Evolutionary conservation across 2,797 vertebrate genomes (phyloP).

Genomic region (Sorex maritimensis): DNA sequence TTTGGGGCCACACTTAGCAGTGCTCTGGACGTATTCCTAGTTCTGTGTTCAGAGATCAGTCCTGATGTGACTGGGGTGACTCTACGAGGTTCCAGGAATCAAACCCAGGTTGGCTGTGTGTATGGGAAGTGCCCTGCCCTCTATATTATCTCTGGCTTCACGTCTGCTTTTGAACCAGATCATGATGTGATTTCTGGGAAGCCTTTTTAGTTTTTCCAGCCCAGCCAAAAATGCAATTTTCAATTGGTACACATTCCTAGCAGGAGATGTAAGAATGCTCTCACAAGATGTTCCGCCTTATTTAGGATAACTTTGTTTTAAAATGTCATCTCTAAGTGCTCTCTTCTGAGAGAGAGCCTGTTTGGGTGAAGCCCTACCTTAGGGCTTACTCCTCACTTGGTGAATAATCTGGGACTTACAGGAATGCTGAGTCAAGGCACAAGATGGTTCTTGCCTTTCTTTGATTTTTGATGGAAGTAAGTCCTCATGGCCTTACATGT

Average conservation of each 20-base stretch:
- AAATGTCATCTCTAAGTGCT: constrained; percentile 16
- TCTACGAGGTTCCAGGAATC: no score
- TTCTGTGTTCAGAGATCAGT: no score
- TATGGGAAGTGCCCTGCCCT: no score
- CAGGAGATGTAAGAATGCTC: background rate
- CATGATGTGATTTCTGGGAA: background rate
- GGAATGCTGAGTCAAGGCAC: background rate
- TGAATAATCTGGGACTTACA: background rate
- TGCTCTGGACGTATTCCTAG: no score
- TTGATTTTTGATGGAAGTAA: background rate
- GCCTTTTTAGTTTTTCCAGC: background rate
- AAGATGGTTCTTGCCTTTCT: background rate
- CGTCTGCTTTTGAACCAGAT: background rate
- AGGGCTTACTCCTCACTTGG: background rate
- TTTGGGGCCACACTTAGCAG: no score
- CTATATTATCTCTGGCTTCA: no score
- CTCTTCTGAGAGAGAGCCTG: background rate
- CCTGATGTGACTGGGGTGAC: no score
- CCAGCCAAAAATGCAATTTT: constrained; percentile 41
- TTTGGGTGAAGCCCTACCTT: background rate
- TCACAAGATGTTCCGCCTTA: background rate
- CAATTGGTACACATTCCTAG: constrained; percentile 37
- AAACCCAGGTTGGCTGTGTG: no score
- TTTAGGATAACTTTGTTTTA: constrained; percentile 18
- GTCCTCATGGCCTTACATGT: accelerated